Base-by-base conservation (phyloP, 2,113 vertebrate genomes). In the Procavia capensis region DNA sequence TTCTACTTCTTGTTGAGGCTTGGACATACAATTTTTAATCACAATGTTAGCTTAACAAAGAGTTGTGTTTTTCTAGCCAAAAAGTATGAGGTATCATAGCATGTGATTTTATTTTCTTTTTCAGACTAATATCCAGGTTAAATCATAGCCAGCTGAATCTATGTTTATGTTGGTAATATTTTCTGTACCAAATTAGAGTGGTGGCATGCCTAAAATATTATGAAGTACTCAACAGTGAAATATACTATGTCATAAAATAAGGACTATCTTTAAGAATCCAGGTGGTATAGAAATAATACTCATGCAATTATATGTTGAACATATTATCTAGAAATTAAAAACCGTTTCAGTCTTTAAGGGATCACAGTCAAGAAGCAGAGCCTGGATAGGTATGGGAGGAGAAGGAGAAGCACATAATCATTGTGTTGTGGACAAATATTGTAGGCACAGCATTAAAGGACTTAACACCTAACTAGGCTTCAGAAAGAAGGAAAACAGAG, bases 101-200 rank as follows among this genome's bases (percentile, higher is more conserved):
- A 22, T 74, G 45, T 81, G 29, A 75, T 47, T 91, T 95, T 79
- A 74, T 89, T 91, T 78, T 47, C 31, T 95, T 93, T 81, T 22
- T 59, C 36, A 95, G 43, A 50, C 20, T 10, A 45, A 75, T 45
- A 39, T 70, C 27, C 6, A 78, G 16, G 31, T 9, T 78, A 34
- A 78, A 34, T 31, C 43, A 50, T 47, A 34, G 17, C 45, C 29
- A 43, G 10, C 47, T 93, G 93, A 78, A n/a, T 91, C 47, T 83
- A 25, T 84, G 17, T 47, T 41, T 78, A 66, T 50, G 45, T 29
- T 57, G 43, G 20, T 63, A 41, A 31, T 50, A 75, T 47, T 89
- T 96, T 80, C 25, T 86, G 34, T 57, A 45, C 19, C 70, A 68
- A 92, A 29, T 31, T 27, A 93, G 5, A 59, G n/a, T 63, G 4